These are phyloP conservation scores for Hypena proboscidalis DNA, from an alignment of 2,888 invertebrate species.

Conservation along the genomic window DNA sequence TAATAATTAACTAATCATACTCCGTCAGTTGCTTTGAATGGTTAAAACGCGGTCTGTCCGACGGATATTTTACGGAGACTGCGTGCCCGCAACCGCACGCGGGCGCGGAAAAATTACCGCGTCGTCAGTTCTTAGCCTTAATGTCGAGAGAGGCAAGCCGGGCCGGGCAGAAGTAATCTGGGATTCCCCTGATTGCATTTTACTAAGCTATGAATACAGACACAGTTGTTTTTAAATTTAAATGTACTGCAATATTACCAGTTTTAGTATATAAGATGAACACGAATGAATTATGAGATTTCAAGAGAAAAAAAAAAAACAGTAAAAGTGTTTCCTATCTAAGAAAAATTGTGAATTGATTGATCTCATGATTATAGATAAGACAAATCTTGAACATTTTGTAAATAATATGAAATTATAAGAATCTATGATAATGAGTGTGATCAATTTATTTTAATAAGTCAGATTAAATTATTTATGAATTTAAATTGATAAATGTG, in stretches of 20 bases:
- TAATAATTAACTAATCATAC: too few species aligned
- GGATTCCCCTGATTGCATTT: too few species aligned
- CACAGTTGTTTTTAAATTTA: too few species aligned
- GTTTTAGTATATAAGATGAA: background rate
- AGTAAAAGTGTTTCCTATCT: conserved; percentile 16
- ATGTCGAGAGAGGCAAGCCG: too few species aligned
- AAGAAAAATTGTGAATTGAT: conserved; percentile 24
- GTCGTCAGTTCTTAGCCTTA: too few species aligned
- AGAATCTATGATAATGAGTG: conserved; percentile 49
- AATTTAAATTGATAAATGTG: conserved; percentile 13
- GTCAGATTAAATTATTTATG: conserved; percentile 15
- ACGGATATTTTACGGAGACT: too few species aligned
- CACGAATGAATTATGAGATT: conserved; percentile 7
- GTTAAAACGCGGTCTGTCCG: too few species aligned
- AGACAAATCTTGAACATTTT: conserved; percentile 59
- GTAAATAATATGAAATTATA: conserved; percentile 62
- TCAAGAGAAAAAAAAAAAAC: conserved; percentile 14
- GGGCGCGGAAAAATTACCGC: too few species aligned
- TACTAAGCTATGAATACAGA: too few species aligned
- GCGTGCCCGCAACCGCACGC: too few species aligned
- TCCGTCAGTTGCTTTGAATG: too few species aligned
- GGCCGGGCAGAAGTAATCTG: too few species aligned
- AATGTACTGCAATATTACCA: conserved; percentile 7
- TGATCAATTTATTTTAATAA: conserved; percentile 44
- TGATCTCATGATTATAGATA: conserved; percentile 27